Base-by-base conservation (phyloP, 2,797 vertebrate genomes). In the Sebastes matsubarae region DNA sequence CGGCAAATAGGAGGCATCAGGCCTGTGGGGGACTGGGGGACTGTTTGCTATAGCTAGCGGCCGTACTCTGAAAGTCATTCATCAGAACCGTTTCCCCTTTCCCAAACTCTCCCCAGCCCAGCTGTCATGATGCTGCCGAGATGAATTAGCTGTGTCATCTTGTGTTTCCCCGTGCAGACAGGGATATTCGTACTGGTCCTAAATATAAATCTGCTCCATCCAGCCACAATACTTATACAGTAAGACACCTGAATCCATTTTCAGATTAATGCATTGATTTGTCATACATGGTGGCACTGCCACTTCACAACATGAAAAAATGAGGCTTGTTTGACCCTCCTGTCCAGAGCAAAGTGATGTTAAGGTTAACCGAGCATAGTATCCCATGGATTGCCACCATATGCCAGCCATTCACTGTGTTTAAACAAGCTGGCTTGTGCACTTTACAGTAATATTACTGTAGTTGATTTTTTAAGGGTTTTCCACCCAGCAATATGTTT, bases 81-180 rank as follows among this genome's bases (percentile, higher is more conserved):
- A 92, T 95, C 94, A 93, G 84, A 87, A 87, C 71, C 61, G n/a
- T 87, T 86, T 88, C 83, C 65, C 70, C 69, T 64, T 85, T 68
- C 77, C 66, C 78, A 73, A 87, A 85, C 52, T 67, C 86, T 85
- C 63, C 32, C 69, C 72, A 80, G 83, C 81, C 73, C 83, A 88
- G 86, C 91, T 91, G 89, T 91, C 90, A 83, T 13, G 84, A 83
- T 81, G 81, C 89, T 80, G 84, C 87, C 63, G 25, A 58, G 91
- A 93, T 93, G 82, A 94, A 94, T 94, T 93, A 90, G 88, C 75
- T 13, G 80, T 86, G 88, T 90, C 89, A 85, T 83, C 77, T 75
- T 59, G 75, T 82, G 87, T 83, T 86, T 85, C 67, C 72, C 67
- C 4, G 55, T 54, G 72, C 59, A 78, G 68, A 50, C 81, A 77